Evolutionary conservation across 2,888 invertebrate species (phyloP).

Genomic region (Caenorhabditis sp.): DNA sequence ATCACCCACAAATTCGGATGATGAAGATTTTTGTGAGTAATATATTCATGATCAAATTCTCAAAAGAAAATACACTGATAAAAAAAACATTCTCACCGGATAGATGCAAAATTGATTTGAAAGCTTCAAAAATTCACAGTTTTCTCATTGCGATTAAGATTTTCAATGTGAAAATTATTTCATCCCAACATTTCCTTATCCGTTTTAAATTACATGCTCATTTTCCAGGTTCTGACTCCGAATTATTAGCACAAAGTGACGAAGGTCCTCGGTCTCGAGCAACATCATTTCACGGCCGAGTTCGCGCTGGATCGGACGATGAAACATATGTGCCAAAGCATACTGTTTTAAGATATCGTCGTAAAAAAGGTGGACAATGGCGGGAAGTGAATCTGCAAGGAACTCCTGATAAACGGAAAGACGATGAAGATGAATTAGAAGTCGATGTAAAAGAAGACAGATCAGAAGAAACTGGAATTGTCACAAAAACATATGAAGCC

Average conservation of each 20-base stretch:
- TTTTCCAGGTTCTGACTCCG: conserved; percentile 46
- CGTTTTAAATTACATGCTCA: too few species aligned
- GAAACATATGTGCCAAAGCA: conserved; percentile 22
- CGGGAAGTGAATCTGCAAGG: conserved; percentile 51
- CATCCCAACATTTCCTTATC: too few species aligned
- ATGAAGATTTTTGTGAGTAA: conserved; percentile 51
- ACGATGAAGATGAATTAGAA: conserved; percentile 55
- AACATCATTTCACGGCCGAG: conserved; percentile 33
- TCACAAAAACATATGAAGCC: conserved; percentile 58
- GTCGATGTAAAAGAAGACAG: conserved; percentile 63
- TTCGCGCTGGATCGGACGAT: conserved; percentile 41
- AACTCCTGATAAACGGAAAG: conserved; percentile 37
- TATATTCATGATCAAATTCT: not conserved
- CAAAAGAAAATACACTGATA: not conserved
- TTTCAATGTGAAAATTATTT: too few species aligned
- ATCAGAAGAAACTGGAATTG: conserved; percentile 56
- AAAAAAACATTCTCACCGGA: not conserved
- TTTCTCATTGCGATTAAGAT: too few species aligned
- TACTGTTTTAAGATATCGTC: conserved; percentile 53
- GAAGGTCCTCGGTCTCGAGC: conserved; percentile 27
- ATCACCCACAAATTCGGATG: conserved; percentile 60
- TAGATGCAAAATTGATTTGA: too few species aligned
- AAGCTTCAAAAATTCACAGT: too few species aligned
- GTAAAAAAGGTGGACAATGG: conserved; percentile 61
- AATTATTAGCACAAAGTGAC: conserved; percentile 28